Conservation (phyloP, 2,113 vertebrate species). For the Leucosticte australis region DNA sequence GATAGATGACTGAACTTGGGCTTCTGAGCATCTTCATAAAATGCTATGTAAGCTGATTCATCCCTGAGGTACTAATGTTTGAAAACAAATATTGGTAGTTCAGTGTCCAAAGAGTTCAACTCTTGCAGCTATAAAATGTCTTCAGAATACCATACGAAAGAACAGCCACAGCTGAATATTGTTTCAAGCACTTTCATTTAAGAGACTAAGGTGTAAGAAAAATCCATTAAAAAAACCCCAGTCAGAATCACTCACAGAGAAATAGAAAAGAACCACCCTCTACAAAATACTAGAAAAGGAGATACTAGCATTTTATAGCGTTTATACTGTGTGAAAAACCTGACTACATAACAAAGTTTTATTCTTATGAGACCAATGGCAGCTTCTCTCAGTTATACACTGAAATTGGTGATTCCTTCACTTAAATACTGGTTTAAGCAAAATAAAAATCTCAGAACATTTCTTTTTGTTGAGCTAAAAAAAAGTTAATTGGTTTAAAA, state of each 20-base stretch:
- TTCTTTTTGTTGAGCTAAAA: not conserved
- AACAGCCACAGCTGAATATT: not conserved
- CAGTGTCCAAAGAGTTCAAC: not conserved
- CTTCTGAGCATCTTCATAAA: not conserved
- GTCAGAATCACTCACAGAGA: not conserved
- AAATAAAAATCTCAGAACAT: not conserved
- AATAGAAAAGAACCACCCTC: fast-evolving
- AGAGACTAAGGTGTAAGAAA: not conserved
- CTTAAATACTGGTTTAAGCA: not conserved
- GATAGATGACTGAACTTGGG: not conserved
- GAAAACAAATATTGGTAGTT: not conserved
- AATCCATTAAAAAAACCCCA: not conserved
- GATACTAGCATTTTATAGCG: not conserved
- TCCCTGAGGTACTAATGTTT: not conserved
- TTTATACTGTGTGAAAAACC: not conserved
- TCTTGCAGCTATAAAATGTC: not conserved
- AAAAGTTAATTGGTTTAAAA: not conserved
- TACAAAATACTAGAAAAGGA: not conserved
- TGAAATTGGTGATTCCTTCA: not conserved
- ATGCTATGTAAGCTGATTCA: not conserved
- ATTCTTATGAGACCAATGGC: not conserved
- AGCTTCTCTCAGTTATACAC: not conserved
- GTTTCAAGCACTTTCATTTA: not conserved
- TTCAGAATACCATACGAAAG: not conserved
- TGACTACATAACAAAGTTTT: not conserved